Base-by-base conservation (phyloP, 2,888 invertebrate genomes). In the Endomychus coccineus region DNA sequence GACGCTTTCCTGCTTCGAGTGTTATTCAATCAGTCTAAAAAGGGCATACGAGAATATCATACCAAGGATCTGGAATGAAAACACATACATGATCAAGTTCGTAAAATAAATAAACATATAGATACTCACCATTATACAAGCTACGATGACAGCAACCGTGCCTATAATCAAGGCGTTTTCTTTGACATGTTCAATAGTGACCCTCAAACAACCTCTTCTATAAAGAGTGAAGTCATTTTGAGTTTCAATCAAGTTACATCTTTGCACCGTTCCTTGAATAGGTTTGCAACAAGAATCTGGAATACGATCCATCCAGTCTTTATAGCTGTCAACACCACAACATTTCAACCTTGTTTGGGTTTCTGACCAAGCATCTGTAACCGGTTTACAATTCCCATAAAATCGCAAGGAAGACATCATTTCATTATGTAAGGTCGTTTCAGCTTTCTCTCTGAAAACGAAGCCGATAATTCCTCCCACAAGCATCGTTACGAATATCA, bases 401-500 rank as follows among this genome's bases (percentile, higher is more conserved):
- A 77, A 73, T 4, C 79, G 77, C 52, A 89, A 74, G 2, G 87
- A 76, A 11, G 80, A 78, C 46, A 74, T 72, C 84, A 90, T 82
- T 66, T 84, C 82, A 48, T 83, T 77, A 55, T 82, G 77, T 63
- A 89, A 72, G 0, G 83, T 80, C 27, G 75, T 74, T 34, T 78
- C 68, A 17, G 92, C 84, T 65, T 90, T 84, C 57, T 83, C 83
- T 27, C 88, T 75, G 70, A 91, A 94, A 31, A 92, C 89, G 62
- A 89, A 91, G 34, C 88, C 87, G 36, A 94, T 71, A 44, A 94
- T 84, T 25, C 90, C 94, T 21, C 91, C 91, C 41, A 92, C 83
- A 46, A 92, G 68, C 79, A 94, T 83, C 44, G 84, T 84, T 44
- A 92, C 83, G 68, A 92, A 90, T 50, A 94, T 80, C 50, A 92